Percentiles rank a stretch among this genome's conserved stretches.
phyloP scores from a whole-genome alignment of 2,113 vertebrate species.

The Caloenas nicobarica region DNA sequence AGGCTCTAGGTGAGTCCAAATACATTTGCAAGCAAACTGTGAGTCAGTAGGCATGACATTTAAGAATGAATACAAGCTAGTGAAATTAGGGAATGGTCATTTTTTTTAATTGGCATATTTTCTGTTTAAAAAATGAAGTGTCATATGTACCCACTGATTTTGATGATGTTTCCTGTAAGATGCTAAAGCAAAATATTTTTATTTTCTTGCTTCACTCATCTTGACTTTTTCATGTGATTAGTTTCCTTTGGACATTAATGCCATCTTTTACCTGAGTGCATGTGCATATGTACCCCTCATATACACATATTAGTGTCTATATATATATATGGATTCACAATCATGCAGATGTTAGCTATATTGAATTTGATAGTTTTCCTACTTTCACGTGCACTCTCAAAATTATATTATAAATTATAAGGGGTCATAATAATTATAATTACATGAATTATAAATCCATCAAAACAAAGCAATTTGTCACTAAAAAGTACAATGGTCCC shows the following conservation, averaged over 20 bases:
- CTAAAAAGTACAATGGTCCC: neutral
- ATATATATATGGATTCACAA: neutral
- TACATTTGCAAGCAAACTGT: neutral
- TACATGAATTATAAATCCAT: neutral
- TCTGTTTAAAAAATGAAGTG: neutral
- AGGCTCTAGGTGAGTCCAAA: neutral
- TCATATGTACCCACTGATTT: neutral
- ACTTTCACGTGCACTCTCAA: neutral
- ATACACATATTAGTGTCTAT: accelerated
- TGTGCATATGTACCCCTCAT: no score
- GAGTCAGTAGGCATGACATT: conserved; percentile 39
- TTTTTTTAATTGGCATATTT: neutral
- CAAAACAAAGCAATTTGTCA: neutral
- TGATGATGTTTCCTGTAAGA: neutral
- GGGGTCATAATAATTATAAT: neutral
- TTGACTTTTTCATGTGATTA: neutral
- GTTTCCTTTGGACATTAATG: neutral
- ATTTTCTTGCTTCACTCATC: neutral
- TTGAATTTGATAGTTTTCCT: neutral
- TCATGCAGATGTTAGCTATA: neutral
- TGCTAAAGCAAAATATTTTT: neutral
- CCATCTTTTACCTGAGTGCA: neutral
- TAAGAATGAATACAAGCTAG: neutral
- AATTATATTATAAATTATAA: neutral
- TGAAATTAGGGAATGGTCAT: neutral